A percentile compares a stretch with the other conserved stretches of the same genome.
Conservation (phyloP, 1,140 invertebrate species). For the Eufriesea mexicana region DNA sequence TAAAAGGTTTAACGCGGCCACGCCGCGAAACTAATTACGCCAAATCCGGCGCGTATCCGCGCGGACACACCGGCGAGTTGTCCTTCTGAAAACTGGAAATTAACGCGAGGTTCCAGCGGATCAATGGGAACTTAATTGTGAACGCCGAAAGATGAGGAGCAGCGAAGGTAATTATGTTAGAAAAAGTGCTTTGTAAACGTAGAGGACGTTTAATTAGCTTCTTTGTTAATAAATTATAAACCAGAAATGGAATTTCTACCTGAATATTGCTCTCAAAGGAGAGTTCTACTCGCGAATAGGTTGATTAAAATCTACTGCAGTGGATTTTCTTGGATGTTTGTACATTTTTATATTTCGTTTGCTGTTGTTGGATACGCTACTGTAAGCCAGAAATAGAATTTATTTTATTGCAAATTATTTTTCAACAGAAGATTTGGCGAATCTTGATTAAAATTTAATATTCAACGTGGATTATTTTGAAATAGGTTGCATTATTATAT, state of each 20-base stretch:
- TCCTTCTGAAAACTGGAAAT: slow-evolving; percentile 11
- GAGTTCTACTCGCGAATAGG: no score
- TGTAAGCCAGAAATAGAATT: no score
- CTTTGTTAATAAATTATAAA: background rate
- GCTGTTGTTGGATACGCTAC: no score
- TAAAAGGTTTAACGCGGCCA: slow-evolving; percentile 24
- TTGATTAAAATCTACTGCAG: no score
- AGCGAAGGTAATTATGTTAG: background rate
- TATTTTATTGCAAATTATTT: no score
- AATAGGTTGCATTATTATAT: no score
- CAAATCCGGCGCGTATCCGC: background rate
- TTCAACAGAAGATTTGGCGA: no score
- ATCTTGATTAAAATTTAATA: no score
- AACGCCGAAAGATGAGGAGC: background rate
- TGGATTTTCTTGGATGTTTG: no score
- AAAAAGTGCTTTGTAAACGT: background rate
- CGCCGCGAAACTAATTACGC: slow-evolving; percentile 26
- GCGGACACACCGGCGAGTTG: background rate
- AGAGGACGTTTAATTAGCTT: no score
- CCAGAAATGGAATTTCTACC: background rate
- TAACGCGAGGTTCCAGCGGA: background rate
- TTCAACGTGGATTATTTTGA: no score
- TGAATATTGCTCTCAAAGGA: background rate
- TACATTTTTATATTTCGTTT: no score
- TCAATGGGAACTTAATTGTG: background rate